phyloP scores from a whole-genome alignment of 2,113 vertebrate species.

The Cheirogaleus medius region DNA sequence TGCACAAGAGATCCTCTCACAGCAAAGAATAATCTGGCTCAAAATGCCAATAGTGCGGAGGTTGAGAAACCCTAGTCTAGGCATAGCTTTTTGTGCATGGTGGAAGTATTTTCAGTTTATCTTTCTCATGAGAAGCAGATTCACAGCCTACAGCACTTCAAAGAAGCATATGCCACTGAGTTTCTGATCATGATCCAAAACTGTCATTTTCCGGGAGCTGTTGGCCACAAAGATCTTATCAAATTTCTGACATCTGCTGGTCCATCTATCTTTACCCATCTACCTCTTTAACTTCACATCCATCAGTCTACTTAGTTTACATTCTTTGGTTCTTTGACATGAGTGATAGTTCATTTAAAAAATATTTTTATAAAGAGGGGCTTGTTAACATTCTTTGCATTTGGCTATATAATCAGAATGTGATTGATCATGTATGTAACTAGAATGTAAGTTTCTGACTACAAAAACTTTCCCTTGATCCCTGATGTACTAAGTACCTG shows the following conservation, averaged over 20 bases:
- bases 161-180: slow-evolving; percentile 39
- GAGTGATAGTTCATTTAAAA: background rate
- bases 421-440: background rate
- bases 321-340: background rate
- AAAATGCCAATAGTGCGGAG: background rate
- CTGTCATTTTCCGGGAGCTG: background rate
- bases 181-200: slow-evolving; percentile 41
- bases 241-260: background rate
- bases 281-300: background rate
- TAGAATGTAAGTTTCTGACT: background rate
- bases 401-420: background rate
- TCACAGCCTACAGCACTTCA: slow-evolving; percentile 25
- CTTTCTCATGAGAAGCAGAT: background rate
- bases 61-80: background rate
- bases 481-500: background rate
- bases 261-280: background rate
- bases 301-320: background rate
- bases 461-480: background rate
- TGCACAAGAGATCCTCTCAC: background rate
- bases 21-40: background rate
- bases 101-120: slow-evolving; percentile 25
- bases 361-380: background rate
- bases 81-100: background rate
- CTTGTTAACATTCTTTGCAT: background rate
- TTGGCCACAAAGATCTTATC: slow-evolving; percentile 29